Conservation (phyloP, 2,797 vertebrate genomes). For the Synaphobranchus kaupii region DNA sequence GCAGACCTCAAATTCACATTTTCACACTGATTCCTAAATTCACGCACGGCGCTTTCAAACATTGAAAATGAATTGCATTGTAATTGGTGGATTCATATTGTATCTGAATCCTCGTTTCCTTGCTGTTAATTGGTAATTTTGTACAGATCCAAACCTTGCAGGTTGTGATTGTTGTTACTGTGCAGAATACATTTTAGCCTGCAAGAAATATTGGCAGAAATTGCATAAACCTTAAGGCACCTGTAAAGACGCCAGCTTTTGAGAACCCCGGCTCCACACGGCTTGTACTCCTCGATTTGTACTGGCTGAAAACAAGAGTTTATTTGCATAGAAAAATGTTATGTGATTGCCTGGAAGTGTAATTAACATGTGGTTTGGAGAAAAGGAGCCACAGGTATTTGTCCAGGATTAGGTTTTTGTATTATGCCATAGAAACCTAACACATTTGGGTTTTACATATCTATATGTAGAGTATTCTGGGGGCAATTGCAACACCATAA, state of each 20-base stretch:
- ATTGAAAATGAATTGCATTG: not conserved
- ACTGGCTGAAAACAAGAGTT: not conserved
- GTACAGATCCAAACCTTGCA: not conserved
- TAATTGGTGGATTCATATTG: not conserved
- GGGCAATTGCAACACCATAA: no score
- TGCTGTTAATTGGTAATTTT: not conserved
- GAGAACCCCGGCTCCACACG: not conserved
- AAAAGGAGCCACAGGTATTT: not conserved
- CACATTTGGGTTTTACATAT: no score
- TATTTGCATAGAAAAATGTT: not conserved
- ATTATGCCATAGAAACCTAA: not conserved
- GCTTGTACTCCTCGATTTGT: not conserved
- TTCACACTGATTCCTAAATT: not conserved
- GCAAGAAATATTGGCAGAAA: no score
- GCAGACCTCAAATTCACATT: no score
- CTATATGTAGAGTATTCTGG: no score
- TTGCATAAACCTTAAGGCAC: not conserved
- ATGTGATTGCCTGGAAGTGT: not conserved
- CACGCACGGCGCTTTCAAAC: not conserved
- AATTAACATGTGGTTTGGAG: not conserved
- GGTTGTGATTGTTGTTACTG: not conserved
- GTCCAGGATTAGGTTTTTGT: not conserved
- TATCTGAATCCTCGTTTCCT: not conserved
- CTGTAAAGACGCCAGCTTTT: not conserved
- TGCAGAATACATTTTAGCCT: not conserved